These are phyloP conservation scores for Apamea epomidion DNA, from an alignment of 2,888 invertebrate genomes.

Conservation along the genomic window DNA sequence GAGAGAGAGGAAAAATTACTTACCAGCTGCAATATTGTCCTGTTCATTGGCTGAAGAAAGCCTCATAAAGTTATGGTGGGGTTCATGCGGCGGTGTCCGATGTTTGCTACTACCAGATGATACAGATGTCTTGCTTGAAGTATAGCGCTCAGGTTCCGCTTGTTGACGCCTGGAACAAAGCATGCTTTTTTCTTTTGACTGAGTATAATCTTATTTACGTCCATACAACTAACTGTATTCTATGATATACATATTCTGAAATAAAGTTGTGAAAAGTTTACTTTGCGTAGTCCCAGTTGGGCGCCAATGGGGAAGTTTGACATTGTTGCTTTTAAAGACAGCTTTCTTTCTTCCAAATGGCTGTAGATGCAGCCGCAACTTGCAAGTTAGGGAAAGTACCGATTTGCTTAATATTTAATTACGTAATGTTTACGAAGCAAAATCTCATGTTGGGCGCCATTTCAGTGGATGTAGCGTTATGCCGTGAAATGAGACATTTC, in stretches of 20 bases:
- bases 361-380: neutral
- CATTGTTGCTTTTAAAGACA: neutral
- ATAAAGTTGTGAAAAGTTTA: neutral
- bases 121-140: constrained; percentile 84
- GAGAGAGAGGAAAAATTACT: neutral
- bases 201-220: neutral
- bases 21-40: constrained; percentile 85
- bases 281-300: constrained; percentile 8
- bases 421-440: neutral
- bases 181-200: neutral
- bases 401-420: neutral
- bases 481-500: neutral
- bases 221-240: neutral
- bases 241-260: neutral
- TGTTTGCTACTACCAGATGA: constrained; percentile 84
- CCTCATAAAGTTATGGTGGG: constrained; percentile 83
- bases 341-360: neutral
- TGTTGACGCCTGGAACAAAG: constrained; percentile 81
- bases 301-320: constrained; percentile 10
- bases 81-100: constrained; percentile 79
- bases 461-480: neutral
- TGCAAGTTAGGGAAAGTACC: neutral
- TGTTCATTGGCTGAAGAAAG: constrained; percentile 85
- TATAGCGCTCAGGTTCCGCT: constrained; percentile 87
- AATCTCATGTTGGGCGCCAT: constrained; percentile 28